phyloP scores from a whole-genome alignment of 2,797 vertebrate genomes.

The Semotilus atromaculatus region DNA sequence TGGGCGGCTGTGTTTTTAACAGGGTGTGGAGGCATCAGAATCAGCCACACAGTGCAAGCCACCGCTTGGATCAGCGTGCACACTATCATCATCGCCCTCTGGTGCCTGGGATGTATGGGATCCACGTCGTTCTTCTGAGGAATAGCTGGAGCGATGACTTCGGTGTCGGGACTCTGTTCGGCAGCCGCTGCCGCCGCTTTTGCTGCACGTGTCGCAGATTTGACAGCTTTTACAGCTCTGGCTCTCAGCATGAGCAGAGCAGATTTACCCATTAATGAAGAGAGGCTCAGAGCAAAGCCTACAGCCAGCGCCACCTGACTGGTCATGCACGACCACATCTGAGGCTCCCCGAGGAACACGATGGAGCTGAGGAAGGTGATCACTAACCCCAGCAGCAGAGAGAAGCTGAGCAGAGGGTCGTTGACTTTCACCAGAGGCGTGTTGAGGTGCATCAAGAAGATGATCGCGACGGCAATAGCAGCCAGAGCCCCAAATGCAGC shows the following conservation, averaged over 20 bases:
- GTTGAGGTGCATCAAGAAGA: slow-evolving; percentile 76
- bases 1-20: slow-evolving; percentile 85
- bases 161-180: slow-evolving; percentile 69
- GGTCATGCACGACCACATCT: slow-evolving; percentile 85
- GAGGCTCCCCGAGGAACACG: slow-evolving; percentile 82
- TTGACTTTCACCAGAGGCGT: slow-evolving; percentile 83
- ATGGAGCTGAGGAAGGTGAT: slow-evolving; percentile 84
- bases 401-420: slow-evolving; percentile 79
- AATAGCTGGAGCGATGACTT: slow-evolving; percentile 59
- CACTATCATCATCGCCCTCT: slow-evolving; percentile 76
- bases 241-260: slow-evolving; percentile 83
- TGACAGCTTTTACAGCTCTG: slow-evolving; percentile 74
- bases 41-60: slow-evolving; percentile 80
- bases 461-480: slow-evolving; percentile 74
- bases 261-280: slow-evolving; percentile 85
- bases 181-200: slow-evolving; percentile 69
- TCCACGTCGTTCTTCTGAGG: slow-evolving; percentile 68
- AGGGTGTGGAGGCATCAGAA: slow-evolving; percentile 77
- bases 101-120: slow-evolving; percentile 70
- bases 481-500: slow-evolving; percentile 79
- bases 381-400: slow-evolving; percentile 80
- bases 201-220: slow-evolving; percentile 75
- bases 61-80: slow-evolving; percentile 77
- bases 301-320: slow-evolving; percentile 83
- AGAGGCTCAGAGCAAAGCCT: slow-evolving; percentile 83